A percentile compares a stretch with the other conserved stretches of the same genome.
These are phyloP conservation scores for Sciurus niger DNA, from an alignment of 2,113 vertebrate genomes.

Conservation along the genomic window DNA sequence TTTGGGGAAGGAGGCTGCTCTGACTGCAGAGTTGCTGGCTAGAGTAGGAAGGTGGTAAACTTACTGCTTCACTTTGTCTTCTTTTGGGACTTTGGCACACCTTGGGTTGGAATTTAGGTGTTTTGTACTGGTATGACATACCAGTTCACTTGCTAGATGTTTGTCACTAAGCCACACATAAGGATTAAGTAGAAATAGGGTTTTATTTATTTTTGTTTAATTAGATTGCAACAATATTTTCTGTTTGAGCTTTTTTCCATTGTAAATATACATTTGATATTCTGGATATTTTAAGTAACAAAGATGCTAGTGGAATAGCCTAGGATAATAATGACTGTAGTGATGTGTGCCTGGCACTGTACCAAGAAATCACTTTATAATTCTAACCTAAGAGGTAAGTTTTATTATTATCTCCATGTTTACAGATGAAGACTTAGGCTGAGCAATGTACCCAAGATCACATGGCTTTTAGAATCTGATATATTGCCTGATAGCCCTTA, in stretches of 20 bases:
- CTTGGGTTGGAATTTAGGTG: not conserved
- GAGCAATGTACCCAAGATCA: not conserved
- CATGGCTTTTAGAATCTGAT: not conserved
- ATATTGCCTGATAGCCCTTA: not conserved
- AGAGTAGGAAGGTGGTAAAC: not conserved
- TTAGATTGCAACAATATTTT: not conserved
- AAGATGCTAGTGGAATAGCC: no score
- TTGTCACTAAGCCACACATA: not conserved
- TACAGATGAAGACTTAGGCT: not conserved
- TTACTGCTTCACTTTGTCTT: no score
- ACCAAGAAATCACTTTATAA: no score
- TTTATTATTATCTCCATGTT: not conserved
- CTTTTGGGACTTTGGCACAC: not conserved
- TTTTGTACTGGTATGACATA: no score
- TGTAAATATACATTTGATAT: not conserved
- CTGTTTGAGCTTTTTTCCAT: not conserved
- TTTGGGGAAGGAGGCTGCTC: no score
- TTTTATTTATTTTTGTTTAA: not conserved
- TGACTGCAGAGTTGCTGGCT: not conserved
- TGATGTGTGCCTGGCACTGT: not conserved
- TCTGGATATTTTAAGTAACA: not conserved
- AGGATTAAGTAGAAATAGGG: not conserved
- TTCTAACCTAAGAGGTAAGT: not conserved
- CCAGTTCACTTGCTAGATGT: not conserved
- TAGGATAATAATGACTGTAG: not conserved